Evolutionary conservation across 2,888 invertebrate species (phyloP), one percentile per base, ranked within the genome.

Genomic region (Noctua pronuba): DNA sequence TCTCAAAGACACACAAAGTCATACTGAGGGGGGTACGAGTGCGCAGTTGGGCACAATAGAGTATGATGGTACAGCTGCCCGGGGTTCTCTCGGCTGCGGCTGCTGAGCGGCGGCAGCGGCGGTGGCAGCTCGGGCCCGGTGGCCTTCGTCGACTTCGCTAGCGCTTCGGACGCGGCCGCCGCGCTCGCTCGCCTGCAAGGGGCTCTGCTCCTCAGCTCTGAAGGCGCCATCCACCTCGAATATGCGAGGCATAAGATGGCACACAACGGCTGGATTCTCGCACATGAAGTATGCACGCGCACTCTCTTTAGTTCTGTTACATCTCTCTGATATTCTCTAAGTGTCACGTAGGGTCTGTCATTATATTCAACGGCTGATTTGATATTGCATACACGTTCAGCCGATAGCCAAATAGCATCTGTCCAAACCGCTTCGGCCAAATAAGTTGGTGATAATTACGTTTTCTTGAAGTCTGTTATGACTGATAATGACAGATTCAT

Each of bases 241-340:
- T 99, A 98, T 97, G 99, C 99, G 96, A 99, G 99, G 97, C 99
- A 98, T 97, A 99, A 99, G 98, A 99, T 99, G 99, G 99, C 99
- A 94, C 97, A 97, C 97, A 97, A 97, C 95, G 97, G 97, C 95
- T 97, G 97, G 97, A 97, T 96, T 95, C 95, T 95, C 95, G 95
- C 96, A 95, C 96, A 96, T 94, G 96, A 96, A 96, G 96, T 96
- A 96, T 95, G 96, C 95, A 95, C 95, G 95, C 91, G 95, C 95
- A 95, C 95, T 80, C 70, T 85, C 88, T 87, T 88, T 85, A 88
- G 88, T 84, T 88, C 52, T 80, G 60, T 81, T 70, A 55, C 41
- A 79, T 74, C 55, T 72, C n/a, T 70, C 58, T 76, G 77, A 75
- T 79, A 74, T 71, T 80, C 64, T 80, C 77, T 77, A 79, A 83